Conservation (phyloP, 1,140 invertebrate genomes). For the Dryas iulia region DNA sequence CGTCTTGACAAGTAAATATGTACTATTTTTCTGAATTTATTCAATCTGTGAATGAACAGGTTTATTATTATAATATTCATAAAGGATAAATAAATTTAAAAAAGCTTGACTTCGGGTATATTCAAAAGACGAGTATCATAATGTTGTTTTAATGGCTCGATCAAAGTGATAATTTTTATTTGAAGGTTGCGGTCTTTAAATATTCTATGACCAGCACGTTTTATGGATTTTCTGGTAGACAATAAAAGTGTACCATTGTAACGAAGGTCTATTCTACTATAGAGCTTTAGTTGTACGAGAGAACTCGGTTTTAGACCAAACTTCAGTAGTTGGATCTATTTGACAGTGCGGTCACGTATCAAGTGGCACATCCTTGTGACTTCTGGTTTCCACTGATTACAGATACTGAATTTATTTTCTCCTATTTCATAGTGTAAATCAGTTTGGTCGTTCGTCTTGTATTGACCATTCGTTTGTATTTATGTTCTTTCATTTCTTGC, state of each 20-base stretch:
- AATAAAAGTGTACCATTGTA: conserved; percentile 54
- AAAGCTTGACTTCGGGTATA: background rate
- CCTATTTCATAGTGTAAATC: conserved; percentile 27
- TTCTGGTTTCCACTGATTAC: conserved; percentile 68
- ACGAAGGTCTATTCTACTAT: conserved; percentile 30
- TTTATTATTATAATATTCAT: background rate
- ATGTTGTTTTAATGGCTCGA: conserved; percentile 16
- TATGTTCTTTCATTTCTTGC: conserved; percentile 7
- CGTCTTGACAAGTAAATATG: too few relatives aligned
- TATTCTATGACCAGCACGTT: conserved; percentile 56
- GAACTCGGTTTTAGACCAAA: conserved; percentile 36
- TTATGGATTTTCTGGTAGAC: conserved; percentile 58
- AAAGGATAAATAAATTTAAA: background rate
- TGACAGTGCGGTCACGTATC: conserved; percentile 58
- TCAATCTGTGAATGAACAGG: background rate
- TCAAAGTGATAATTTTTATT: conserved; percentile 29
- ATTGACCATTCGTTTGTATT: background rate
- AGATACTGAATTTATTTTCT: conserved; percentile 38
- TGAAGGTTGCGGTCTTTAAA: conserved; percentile 40
- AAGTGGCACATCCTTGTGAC: conserved; percentile 60
- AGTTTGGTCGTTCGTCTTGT: conserved; percentile 11
- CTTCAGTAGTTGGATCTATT: conserved; percentile 45
- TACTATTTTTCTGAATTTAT: background rate
- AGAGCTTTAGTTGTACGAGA: conserved; percentile 29
- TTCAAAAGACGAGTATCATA: background rate